phyloP scores from a whole-genome alignment of 92 coral and sea anemone genomes.

The Phymanthus crucifer region DNA sequence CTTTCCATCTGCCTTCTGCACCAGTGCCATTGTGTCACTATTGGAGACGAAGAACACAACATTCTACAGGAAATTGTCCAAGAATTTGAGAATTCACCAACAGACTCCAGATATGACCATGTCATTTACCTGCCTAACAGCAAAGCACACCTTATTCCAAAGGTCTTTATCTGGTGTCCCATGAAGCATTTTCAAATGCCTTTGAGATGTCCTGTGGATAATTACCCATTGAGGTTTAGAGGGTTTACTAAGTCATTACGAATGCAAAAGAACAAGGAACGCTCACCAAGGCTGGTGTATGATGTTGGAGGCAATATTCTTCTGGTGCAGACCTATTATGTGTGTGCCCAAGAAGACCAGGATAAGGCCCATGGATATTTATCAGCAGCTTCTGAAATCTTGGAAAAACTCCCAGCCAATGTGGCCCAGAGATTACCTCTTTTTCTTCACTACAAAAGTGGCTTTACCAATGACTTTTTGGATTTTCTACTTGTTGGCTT shows the following conservation, averaged over 20 bases:
- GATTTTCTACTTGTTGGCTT: slow-evolving; percentile 64
- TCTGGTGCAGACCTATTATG: slow-evolving; percentile 56
- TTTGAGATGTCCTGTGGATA: slow-evolving; percentile 65
- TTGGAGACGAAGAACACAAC: slow-evolving; percentile 68
- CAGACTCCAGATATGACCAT: slow-evolving; percentile 67
- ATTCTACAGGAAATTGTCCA: slow-evolving; percentile 48
- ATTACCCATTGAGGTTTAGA: slow-evolving; percentile 49
- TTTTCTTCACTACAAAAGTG: slow-evolving; percentile 72
- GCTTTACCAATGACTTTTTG: slow-evolving; percentile 60
- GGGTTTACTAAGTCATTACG: slow-evolving; percentile 42
- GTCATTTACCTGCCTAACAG: slow-evolving; percentile 52
- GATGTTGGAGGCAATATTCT: slow-evolving; percentile 82
- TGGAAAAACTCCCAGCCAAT: slow-evolving; percentile 57
- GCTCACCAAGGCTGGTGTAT: slow-evolving; percentile 67
- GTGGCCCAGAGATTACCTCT: slow-evolving; percentile 58
- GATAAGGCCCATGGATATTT: slow-evolving; percentile 52
- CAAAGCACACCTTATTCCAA: slow-evolving; percentile 59
- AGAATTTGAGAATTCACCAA: slow-evolving; percentile 61
- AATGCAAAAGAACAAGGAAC: slow-evolving; percentile 39
- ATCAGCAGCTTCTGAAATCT: slow-evolving; percentile 70
- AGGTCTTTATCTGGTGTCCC: slow-evolving; percentile 83
- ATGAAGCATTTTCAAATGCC: slow-evolving; percentile 55
- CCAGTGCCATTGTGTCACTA: slow-evolving; percentile 26
- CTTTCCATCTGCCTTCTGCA: not conserved
- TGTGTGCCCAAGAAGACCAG: slow-evolving; percentile 43